Evolutionary conservation across 2,888 invertebrate genomes (phyloP).

Genomic region (Serripes groenlandicus): DNA sequence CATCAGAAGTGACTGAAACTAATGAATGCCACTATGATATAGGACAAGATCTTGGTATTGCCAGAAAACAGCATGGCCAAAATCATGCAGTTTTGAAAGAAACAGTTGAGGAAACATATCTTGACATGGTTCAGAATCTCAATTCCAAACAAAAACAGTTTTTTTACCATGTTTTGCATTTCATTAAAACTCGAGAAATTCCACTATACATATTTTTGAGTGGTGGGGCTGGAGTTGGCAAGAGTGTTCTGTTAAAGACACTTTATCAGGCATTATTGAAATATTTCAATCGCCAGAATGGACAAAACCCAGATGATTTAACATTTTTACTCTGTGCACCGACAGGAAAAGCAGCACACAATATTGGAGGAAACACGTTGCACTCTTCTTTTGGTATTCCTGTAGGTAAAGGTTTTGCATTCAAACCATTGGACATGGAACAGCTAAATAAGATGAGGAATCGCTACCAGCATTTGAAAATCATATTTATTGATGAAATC

Average conservation of each 20-base stretch:
- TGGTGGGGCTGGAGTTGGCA: slow-evolving; percentile 49
- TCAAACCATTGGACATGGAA: slow-evolving; percentile 57
- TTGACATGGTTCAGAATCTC: slow-evolving; percentile 1
- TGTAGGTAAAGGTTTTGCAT: slow-evolving; percentile 43
- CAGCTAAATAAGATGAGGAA: slow-evolving; percentile 41
- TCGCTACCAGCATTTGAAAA: slow-evolving; percentile 18
- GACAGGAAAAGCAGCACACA: slow-evolving; percentile 66
- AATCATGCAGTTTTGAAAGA: slow-evolving; percentile 26
- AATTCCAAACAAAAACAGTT: slow-evolving; percentile 27
- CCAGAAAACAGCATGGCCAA: slow-evolving; percentile 19
- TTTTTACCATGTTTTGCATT: slow-evolving; percentile 30
- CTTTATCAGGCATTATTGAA: slow-evolving; percentile 29
- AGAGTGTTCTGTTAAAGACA: slow-evolving; percentile 19
- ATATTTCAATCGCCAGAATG: slow-evolving; percentile 11
- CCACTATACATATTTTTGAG: slow-evolving; percentile 40
- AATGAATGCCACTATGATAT: slow-evolving; percentile 9
- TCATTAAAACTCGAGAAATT: slow-evolving; percentile 2
- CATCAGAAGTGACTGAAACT: not conserved
- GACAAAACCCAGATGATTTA: slow-evolving; percentile 20
- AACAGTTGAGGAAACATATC: slow-evolving; percentile 10
- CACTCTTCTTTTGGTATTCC: slow-evolving; percentile 62
- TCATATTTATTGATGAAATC: slow-evolving; percentile 61
- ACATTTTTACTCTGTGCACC: slow-evolving; percentile 47
- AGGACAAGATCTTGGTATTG: slow-evolving; percentile 43
- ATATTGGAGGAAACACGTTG: slow-evolving; percentile 58